Evolutionary conservation across 2,113 vertebrate genomes (phyloP), one percentile per base, ranked within the genome.

Genomic region (Labrus mixtus): DNA sequence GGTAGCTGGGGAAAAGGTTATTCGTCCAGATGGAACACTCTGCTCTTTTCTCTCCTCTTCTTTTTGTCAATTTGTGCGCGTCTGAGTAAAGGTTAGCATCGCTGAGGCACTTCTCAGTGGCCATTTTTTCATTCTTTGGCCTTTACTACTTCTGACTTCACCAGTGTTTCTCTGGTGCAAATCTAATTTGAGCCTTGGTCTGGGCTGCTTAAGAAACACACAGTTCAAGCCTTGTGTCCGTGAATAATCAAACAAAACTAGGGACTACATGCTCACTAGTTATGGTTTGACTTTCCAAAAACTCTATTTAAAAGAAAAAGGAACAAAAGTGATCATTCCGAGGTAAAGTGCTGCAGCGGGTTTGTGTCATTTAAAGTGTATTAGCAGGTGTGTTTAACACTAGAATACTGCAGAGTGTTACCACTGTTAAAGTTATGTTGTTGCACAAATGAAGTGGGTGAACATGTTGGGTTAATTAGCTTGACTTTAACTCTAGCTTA

Each of bases 71-170:
- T 85, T 87, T 87, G 74, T 80, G 73, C 64, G 69, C 65, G 69
- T 73, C 78, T 82, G 83, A 81, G 66, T 89, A 89, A 89, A 91
- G 87, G 89, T 90, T 88, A 91, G 78, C 74, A 61, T 78, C 56
- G 39, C 53, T 4, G 68, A 56, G 77, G 71, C 76, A 81, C 83
- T 85, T 75, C 68, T 84, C 54, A 10, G 46, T 77, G 58, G 75
- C 66, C 7, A 10, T 80, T 80, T 33, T 58, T 63, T 72, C 69
- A 82, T 64, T 77, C 54, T 67, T 72, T 84, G 83, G 86, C 73
- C 81, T 83, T 87, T 87, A 80, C 66, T 68, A 19, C 73, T 53
- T 68, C 60, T 45, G 71, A 86, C 53, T 76, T 76, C n/a, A 61
- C 65, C 22, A 0, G 60, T 65, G 68, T 51, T 55, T 75, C 80